A percentile compares a stretch with the other conserved stretches of the same genome.
phyloP scores from a whole-genome alignment of 2,888 invertebrate species.

The Baccha elongata region DNA sequence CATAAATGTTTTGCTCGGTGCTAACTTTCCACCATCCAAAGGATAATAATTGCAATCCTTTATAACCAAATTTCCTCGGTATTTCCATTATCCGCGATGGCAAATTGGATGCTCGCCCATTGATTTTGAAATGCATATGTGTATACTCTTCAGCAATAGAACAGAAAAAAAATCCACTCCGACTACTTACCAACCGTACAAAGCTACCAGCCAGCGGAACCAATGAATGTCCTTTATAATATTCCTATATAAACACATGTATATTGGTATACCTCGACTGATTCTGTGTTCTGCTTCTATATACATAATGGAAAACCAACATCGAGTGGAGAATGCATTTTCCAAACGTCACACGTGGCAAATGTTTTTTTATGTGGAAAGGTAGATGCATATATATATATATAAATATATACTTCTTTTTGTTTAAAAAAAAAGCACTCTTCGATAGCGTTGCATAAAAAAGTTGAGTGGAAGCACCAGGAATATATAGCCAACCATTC shows the following conservation, averaged over 20 bases:
- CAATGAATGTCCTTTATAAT: constrained; percentile 49
- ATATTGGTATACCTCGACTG: neutral
- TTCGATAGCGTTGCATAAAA: neutral
- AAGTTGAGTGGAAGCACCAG: constrained; percentile 18
- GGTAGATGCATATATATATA: too few relatives aligned
- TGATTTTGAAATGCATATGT: constrained; percentile 23
- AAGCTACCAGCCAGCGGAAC: constrained; percentile 20
- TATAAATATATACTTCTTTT: too few relatives aligned
- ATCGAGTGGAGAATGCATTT: constrained; percentile 34
- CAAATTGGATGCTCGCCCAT: constrained; percentile 55
- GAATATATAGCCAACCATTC: constrained; percentile 7
- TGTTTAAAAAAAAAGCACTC: too few relatives aligned
- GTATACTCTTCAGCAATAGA: neutral
- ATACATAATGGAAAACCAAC: constrained; percentile 54
- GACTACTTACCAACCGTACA: constrained; percentile 2
- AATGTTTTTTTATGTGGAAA: neutral
- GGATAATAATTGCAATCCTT: constrained; percentile 63
- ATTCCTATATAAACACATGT: constrained; percentile 1
- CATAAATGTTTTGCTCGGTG: constrained; percentile 32
- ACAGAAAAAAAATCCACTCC: constrained; percentile 17
- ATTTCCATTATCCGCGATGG: constrained; percentile 47
- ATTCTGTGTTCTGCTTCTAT: neutral
- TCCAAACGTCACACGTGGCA: constrained; percentile 55
- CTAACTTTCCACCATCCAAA: constrained; percentile 24
- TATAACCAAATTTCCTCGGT: constrained; percentile 50